These are phyloP conservation scores for Andricus curvator DNA, from an alignment of 2,888 invertebrate genomes.

Conservation along the genomic window DNA sequence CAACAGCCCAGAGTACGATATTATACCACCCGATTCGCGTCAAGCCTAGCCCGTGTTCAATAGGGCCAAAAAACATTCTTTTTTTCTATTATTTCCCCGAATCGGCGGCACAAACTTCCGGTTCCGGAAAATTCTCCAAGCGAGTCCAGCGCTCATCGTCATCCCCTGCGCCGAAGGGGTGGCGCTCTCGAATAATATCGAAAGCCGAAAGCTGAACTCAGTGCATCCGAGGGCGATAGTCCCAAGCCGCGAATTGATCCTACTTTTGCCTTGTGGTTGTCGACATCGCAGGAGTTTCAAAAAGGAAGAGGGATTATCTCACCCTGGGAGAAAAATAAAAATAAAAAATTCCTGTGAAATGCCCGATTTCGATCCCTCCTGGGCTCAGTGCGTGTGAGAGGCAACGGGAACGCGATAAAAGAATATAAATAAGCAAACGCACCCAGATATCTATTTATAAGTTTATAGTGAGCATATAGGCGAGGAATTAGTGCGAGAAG, in stretches of 20 bases:
- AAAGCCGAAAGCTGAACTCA: conserved; percentile 22
- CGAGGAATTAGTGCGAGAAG: conserved; percentile 39
- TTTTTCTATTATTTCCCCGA: background rate
- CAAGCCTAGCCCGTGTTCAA: background rate
- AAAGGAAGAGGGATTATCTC: background rate
- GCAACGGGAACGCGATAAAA: conserved; percentile 57
- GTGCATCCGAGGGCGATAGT: conserved; percentile 36
- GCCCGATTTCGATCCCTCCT: conserved; percentile 8
- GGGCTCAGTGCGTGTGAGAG: conserved; percentile 44
- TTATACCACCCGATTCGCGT: conserved; percentile 27
- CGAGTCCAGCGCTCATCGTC: background rate
- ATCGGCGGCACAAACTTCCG: background rate
- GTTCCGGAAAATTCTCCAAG: background rate
- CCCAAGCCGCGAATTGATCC: conserved; percentile 33
- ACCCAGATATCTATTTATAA: conserved; percentile 75
- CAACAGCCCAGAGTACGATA: conserved; percentile 23
- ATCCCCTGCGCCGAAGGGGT: conserved; percentile 21
- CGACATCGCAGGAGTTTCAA: background rate
- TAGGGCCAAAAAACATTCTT: background rate
- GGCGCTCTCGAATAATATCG: conserved; percentile 27
- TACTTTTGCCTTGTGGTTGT: conserved; percentile 12
- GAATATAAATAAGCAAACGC: conserved; percentile 71
- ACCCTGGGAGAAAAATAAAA: background rate
- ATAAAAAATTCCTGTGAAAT: background rate
- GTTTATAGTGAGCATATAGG: conserved; percentile 39